These are phyloP conservation scores for Temnothorax curvispinosus DNA, from an alignment of 1,140 invertebrate genomes.

Conservation along the genomic window DNA sequence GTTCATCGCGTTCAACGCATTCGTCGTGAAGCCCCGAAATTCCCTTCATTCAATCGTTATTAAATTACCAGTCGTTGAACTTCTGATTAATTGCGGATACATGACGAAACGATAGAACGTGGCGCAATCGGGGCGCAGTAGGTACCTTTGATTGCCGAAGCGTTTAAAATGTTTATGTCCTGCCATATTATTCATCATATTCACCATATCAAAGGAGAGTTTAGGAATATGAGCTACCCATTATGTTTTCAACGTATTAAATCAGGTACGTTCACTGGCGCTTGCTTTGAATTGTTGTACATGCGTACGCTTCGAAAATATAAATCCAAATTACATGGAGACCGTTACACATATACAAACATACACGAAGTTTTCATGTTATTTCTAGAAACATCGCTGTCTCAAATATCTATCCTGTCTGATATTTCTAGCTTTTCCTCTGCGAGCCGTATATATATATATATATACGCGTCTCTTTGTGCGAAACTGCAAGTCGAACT, in stretches of 20 bases:
- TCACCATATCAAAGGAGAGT: not conserved
- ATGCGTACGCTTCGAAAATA: not conserved
- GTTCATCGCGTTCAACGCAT: not conserved
- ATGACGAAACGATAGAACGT: not conserved
- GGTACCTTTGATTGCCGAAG: constrained; percentile 18
- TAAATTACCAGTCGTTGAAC: constrained; percentile 43
- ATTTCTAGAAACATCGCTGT: not conserved
- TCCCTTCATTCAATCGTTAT: constrained; percentile 24
- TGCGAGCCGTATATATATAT: not conserved
- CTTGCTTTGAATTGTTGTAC: not conserved
- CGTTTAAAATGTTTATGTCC: constrained; percentile 23
- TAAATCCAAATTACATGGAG: not conserved
- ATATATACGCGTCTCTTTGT: not conserved
- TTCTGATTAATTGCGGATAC: constrained; percentile 33
- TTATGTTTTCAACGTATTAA: constrained; percentile 3
- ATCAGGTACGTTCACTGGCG: not conserved
- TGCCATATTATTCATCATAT: not conserved
- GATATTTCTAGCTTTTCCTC: constrained; percentile 8
- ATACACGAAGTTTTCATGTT: not conserved
- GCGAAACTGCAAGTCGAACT: not conserved
- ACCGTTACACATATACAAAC: not conserved
- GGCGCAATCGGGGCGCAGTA: not conserved
- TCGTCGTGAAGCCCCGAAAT: constrained; percentile 28
- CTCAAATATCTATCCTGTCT: not conserved
- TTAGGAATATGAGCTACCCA: not conserved